phyloP scores from a whole-genome alignment of 1,140 invertebrate species.

The Psix sp. region DNA sequence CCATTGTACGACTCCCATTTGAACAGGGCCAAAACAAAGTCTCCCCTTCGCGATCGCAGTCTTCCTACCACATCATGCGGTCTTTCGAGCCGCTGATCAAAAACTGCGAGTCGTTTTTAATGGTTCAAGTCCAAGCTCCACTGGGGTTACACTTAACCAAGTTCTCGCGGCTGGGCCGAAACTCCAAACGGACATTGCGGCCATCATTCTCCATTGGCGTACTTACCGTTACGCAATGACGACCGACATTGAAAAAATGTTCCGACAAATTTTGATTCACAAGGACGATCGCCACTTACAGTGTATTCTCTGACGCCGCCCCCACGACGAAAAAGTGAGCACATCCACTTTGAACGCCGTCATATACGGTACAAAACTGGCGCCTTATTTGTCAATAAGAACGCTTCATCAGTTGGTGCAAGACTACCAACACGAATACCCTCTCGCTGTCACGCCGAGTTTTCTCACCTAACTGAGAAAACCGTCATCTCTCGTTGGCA shows the following conservation, averaged over 20 bases:
- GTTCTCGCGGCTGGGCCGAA: neutral
- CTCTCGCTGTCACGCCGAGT: too few relatives aligned
- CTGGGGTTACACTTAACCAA: slow-evolving; percentile 4
- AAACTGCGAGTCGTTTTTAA: slow-evolving; percentile 16
- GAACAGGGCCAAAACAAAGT: neutral
- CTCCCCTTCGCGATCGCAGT: neutral
- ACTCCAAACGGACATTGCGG: slow-evolving; percentile 4
- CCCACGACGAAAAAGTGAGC: neutral
- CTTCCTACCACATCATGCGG: slow-evolving; percentile 5
- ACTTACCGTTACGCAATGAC: neutral
- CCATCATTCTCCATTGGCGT: neutral
- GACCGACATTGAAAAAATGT: slow-evolving; percentile 11
- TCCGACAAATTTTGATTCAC: slow-evolving; percentile 6
- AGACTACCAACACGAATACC: neutral
- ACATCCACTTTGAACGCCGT: neutral
- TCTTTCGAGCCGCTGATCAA: slow-evolving; percentile 1
- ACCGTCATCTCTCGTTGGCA: neutral
- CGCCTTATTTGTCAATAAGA: neutral
- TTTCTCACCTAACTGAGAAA: too few relatives aligned
- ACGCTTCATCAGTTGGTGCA: neutral
- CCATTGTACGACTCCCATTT: neutral
- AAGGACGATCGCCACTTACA: neutral
- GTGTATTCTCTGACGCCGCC: slow-evolving; percentile 1
- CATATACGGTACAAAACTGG: neutral
- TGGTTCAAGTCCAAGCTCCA: neutral